These are phyloP conservation scores for Ichneumoninae sp. DNA, from an alignment of 2,888 invertebrate species.

Conservation along the genomic window DNA sequence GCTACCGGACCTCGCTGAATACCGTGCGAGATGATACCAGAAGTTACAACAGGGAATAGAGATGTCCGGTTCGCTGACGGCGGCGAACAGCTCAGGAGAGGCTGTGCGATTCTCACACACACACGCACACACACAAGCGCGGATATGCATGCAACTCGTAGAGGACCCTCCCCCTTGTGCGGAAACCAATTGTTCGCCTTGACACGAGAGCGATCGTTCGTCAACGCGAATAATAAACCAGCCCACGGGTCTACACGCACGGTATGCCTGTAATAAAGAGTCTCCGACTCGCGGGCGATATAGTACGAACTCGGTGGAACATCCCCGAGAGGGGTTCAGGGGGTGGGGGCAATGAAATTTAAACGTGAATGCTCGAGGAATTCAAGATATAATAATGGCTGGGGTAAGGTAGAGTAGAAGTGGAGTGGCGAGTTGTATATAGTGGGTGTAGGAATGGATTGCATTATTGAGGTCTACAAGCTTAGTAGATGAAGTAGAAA, in stretches of 20 bases:
- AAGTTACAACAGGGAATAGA: constrained; percentile 37
- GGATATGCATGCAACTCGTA: constrained; percentile 13
- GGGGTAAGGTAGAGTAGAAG: constrained; percentile 22
- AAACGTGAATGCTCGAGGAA: constrained; percentile 70
- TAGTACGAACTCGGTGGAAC: constrained; percentile 35
- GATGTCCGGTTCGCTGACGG: constrained; percentile 51
- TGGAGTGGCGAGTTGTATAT: constrained; percentile 40
- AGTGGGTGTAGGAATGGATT: constrained; percentile 59
- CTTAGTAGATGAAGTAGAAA: constrained; percentile 46
- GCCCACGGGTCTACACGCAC: constrained; percentile 67
- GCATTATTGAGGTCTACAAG: constrained; percentile 45
- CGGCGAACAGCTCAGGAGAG: constrained; percentile 1
- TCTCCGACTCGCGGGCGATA: constrained; percentile 44
- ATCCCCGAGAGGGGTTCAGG: constrained; percentile 21
- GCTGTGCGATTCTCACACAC: background rate
- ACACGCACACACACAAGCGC: background rate
- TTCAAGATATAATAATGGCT: constrained; percentile 74
- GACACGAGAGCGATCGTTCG: constrained; percentile 76
- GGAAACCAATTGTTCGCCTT: constrained; percentile 70
- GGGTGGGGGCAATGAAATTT: constrained; percentile 46
- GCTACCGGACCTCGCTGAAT: constrained; percentile 29
- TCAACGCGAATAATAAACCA: constrained; percentile 77
- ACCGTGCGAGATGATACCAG: constrained; percentile 31
- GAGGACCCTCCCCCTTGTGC: constrained; percentile 24
- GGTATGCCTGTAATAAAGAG: constrained; percentile 53